phyloP scores from a whole-genome alignment of 2,888 invertebrate species.

The Lithophane ornitopus region DNA sequence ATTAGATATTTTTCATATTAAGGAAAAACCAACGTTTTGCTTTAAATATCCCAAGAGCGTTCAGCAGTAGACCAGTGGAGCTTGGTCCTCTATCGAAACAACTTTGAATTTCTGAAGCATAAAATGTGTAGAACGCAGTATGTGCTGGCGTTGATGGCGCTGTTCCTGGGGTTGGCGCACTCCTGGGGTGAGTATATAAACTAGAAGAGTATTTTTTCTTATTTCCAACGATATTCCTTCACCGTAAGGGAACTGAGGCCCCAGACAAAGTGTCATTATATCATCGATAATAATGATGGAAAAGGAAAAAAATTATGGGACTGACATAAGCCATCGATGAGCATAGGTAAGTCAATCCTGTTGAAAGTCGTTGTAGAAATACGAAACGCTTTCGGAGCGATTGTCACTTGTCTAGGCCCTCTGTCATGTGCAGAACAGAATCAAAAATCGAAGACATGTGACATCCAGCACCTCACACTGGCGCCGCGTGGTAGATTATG shows the following conservation, averaged over 20 bases:
- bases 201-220: background rate
- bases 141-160: background rate
- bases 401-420: no score
- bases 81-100: background rate
- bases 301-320: no score
- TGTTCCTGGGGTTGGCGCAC: background rate
- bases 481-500: background rate
- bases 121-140: background rate
- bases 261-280: no score
- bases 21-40: background rate
- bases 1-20: background rate
- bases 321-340: no score
- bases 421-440: background rate
- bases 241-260: background rate
- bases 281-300: no score
- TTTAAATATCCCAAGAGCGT: background rate
- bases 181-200: conserved; percentile 10
- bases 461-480: background rate
- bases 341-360: no score
- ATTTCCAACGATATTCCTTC: background rate
- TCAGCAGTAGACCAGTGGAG: background rate
- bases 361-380: no score
- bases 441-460: background rate
- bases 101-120: background rate
- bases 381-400: no score